phyloP scores from a whole-genome alignment of 2,888 invertebrate genomes.

The Dugesia japonica region DNA sequence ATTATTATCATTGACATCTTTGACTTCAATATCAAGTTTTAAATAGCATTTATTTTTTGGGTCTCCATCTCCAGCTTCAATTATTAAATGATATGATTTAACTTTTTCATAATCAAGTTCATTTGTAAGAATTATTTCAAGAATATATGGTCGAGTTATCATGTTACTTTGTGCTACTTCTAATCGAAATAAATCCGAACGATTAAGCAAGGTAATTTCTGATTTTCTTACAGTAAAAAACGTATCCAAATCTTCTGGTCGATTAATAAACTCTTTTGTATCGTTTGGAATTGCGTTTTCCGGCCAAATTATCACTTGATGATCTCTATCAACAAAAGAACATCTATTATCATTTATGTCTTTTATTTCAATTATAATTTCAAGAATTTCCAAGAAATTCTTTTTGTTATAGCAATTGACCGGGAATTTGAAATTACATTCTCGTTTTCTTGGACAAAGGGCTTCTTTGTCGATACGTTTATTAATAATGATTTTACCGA shows the following conservation, averaged over 20 bases:
- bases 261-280: constrained; percentile 6
- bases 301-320: not conserved
- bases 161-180: not conserved
- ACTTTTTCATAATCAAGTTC: not conserved
- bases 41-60: not conserved
- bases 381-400: not conserved
- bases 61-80: not conserved
- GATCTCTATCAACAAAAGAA: not conserved
- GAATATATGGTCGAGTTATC: not conserved
- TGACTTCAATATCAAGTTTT: constrained; percentile 7
- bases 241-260: not conserved
- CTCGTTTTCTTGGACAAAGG: not conserved
- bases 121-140: not conserved
- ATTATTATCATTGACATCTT: constrained; percentile 9
- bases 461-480: not conserved
- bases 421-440: constrained; percentile 5
- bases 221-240: not conserved
- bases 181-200: not conserved
- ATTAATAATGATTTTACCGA: not conserved
- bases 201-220: not conserved
- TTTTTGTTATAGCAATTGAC: not conserved
- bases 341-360: constrained; percentile 7
- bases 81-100: constrained; percentile 5
- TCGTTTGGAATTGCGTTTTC: not conserved
- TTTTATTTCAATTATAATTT: constrained; percentile 4